A percentile compares a stretch with the other conserved stretches of the same genome.
Conservation (phyloP, 2,113 vertebrate genomes). For the Antechinus flavipes region DNA sequence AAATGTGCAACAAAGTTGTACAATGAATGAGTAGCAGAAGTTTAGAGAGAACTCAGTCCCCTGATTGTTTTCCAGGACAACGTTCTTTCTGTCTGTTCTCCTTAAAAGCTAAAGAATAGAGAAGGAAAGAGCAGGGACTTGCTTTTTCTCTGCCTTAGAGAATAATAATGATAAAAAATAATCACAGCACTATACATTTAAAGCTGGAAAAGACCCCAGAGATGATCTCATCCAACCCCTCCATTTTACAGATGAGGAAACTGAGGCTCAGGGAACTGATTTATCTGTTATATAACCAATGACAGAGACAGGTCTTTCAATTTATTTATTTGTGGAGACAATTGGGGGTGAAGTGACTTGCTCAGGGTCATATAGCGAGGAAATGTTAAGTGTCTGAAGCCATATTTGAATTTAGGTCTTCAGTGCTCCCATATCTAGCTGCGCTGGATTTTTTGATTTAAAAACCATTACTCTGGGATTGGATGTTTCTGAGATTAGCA, state of each 20-base stretch:
- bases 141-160: background rate
- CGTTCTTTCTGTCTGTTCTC: background rate
- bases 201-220: background rate
- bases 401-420: too few relatives aligned
- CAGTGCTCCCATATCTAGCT: too few relatives aligned
- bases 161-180: too few relatives aligned
- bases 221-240: background rate
- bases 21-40: background rate
- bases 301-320: background rate
- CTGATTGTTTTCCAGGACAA: background rate
- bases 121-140: background rate
- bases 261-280: too few relatives aligned
- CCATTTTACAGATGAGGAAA: background rate
- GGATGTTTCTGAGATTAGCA: background rate
- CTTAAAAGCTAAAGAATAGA: background rate
- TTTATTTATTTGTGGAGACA: too few relatives aligned
- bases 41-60: background rate
- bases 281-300: background rate
- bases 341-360: too few relatives aligned
- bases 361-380: too few relatives aligned
- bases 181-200: background rate
- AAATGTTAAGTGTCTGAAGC: too few relatives aligned
- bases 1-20: background rate
- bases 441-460: background rate
- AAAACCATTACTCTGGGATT: background rate